Conservation (phyloP, 2,113 vertebrate genomes). For the Bubo blakistoni region DNA sequence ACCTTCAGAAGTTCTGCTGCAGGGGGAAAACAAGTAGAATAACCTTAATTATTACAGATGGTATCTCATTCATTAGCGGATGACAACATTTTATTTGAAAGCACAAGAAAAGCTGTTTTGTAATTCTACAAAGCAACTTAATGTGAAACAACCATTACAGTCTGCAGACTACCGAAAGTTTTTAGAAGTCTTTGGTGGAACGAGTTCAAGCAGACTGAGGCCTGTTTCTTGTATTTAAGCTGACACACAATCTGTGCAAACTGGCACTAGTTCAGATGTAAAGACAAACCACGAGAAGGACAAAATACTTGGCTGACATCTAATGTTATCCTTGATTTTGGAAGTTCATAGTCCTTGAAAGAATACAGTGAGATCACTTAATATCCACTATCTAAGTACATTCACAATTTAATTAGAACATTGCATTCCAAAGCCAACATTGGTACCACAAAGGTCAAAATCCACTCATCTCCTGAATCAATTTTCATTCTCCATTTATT, state of each 20-base stretch:
- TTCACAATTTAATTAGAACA: slow-evolving; percentile 40
- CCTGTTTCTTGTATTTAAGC: slow-evolving; percentile 68
- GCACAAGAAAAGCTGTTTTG: slow-evolving; percentile 68
- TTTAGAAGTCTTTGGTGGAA: slow-evolving; percentile 70
- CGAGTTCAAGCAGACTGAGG: slow-evolving; percentile 66
- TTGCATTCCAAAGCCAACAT: background rate
- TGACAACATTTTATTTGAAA: slow-evolving; percentile 73
- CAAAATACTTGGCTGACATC: slow-evolving; percentile 72
- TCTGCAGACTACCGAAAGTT: slow-evolving; percentile 63
- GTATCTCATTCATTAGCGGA: slow-evolving; percentile 67
- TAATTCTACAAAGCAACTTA: slow-evolving; percentile 72
- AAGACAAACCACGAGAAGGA: slow-evolving; percentile 68
- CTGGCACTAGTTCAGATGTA: slow-evolving; percentile 69
- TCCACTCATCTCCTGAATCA: background rate
- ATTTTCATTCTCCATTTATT: slow-evolving; percentile 27
- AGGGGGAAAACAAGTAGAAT: slow-evolving; percentile 65
- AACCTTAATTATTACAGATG: slow-evolving; percentile 73
- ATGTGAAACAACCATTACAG: slow-evolving; percentile 53
- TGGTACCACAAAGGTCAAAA: slow-evolving; percentile 44
- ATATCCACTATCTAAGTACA: slow-evolving; percentile 10
- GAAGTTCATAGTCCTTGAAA: slow-evolving; percentile 57
- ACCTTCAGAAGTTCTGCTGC: slow-evolving; percentile 71
- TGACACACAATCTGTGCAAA: slow-evolving; percentile 75
- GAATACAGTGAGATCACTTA: slow-evolving; percentile 53
- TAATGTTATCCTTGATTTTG: slow-evolving; percentile 62